Evolutionary conservation across 2,113 vertebrate genomes (phyloP), one percentile per base, ranked within the genome.

Genomic region (Plotosus lineatus): DNA sequence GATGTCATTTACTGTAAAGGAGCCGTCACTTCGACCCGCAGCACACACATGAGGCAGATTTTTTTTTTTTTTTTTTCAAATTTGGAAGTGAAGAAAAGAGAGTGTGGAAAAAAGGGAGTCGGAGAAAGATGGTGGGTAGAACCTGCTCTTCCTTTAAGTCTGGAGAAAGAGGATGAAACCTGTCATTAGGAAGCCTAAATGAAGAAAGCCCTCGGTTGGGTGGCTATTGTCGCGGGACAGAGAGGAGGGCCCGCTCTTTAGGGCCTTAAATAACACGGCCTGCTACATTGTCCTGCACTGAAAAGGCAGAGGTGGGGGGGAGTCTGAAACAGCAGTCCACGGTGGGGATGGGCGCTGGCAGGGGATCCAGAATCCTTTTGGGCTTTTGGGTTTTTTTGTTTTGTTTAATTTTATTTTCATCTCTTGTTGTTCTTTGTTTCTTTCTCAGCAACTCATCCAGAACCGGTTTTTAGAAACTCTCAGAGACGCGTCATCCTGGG

Each of bases 211-310:
- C 90, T 86, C 86, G 66, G 82, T 63, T 78, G 91, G 92, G 91
- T 68, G 80, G 85, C 83, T 84, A 91, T 94, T 94, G 92, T 93
- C 86, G 84, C 28, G 85, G 89, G 91, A 88, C 84, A 87, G 90
- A 86, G 69, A 86, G 90, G 89, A 91, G 91, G 90, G 88, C 88
- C 58, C 86, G 86, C 89, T 91, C 90, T 92, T 92, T 91, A 92
- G 90, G 88, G 93, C 91, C 89, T 93, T 90, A 92, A 91, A 94
- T 92, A 93, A 94, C 92, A 91, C 23, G 61, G 91, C 90, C 89
- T 88, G 91, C 88, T 81, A 88, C 91, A 90, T 93, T 94, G 93
- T 93, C 26, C 51, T 7, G 1, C 44, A 87, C 89, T 93, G 90
- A 94, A 94, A 91, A 90, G 89, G 86, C 86, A 87, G 85, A 86